Evolutionary conservation across 92 coral and sea anemone genomes (phyloP).

Genomic region (Phenganax subtilis): DNA sequence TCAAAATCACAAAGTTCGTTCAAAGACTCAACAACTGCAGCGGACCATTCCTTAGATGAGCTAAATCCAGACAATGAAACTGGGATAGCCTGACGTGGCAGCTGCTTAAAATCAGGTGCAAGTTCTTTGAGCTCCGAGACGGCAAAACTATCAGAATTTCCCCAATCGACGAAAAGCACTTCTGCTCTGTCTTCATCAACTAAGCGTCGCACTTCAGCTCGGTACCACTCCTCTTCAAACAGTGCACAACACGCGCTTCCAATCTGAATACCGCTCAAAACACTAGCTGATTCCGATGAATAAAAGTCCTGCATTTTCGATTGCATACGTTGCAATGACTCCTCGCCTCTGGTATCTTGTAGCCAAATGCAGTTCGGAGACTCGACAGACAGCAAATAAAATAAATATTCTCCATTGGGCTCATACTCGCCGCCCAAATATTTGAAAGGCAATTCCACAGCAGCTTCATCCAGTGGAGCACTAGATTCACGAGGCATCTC

Average conservation of each 20-base stretch:
- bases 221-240: constrained; percentile 36
- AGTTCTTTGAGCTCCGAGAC: constrained; percentile 48
- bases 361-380: constrained; percentile 60
- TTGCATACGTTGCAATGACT: constrained; percentile 39
- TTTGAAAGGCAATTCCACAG: neutral
- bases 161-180: constrained; percentile 68
- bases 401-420: constrained; percentile 15
- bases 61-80: constrained; percentile 48
- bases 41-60: constrained; percentile 29
- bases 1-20: constrained; percentile 11
- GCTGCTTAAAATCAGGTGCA: constrained; percentile 45
- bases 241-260: constrained; percentile 34
- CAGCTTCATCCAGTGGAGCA: too few relatives aligned
- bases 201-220: constrained; percentile 34
- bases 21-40: neutral
- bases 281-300: constrained; percentile 41
- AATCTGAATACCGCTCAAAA: constrained; percentile 11
- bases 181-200: constrained; percentile 9
- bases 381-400: constrained; percentile 39
- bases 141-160: constrained; percentile 50
- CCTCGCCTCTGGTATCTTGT: constrained; percentile 32
- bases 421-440: neutral
- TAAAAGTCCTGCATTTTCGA: constrained; percentile 44
- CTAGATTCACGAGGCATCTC: neutral
- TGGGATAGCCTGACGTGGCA: constrained; percentile 60